Base-by-base conservation (phyloP, 2,888 invertebrate genomes). In the Euzophera pinguis region DNA sequence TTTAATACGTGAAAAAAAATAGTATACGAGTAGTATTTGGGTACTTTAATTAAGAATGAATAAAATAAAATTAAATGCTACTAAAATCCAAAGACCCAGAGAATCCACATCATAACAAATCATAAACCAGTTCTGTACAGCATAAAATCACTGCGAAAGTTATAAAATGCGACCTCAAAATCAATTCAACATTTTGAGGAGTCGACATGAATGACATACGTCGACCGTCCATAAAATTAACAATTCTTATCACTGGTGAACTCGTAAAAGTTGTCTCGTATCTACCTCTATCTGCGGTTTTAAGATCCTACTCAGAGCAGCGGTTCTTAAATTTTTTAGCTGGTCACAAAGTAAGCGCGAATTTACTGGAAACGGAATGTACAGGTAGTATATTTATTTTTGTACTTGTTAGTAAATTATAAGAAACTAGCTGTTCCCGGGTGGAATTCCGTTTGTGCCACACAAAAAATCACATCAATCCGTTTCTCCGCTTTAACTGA, bases 221-320 rank as follows among this genome's bases (percentile, higher is more conserved):
- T 35, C 38, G 59, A 53, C 58, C 62, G 27, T 62, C 69, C 61
- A 69, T 76, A 75, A 75, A 75, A 80, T 78, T 78, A 79, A 78
- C 78, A 75, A 78, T 79, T 79, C 75, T 74, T 77, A 78, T 77
- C 78, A 74, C 74, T 71, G 75, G 62, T 67, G 57, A 2, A 56
- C 61, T 76, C 75, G 76, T 80, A 80, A 78, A 76, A 65, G 55
- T 53, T 51, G 58, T 58, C 59, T 64, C 62, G 65, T 69, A 61
- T 64, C n/a, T n/a, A 7, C 13, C 14, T 3, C 43, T 3, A 3
- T 39, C 39, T 14, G 1, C 12, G 13, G 22, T 43, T 45, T 45
- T 45, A 45, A 32, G 32, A 16, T 45, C 13, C 45, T 16, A 45
- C 45, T 45, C 16, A 34, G 10, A 14, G 12, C 32, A 5, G 45